Conservation (phyloP, 2,113 vertebrate genomes). For the Thinocorus orbignyianus region DNA sequence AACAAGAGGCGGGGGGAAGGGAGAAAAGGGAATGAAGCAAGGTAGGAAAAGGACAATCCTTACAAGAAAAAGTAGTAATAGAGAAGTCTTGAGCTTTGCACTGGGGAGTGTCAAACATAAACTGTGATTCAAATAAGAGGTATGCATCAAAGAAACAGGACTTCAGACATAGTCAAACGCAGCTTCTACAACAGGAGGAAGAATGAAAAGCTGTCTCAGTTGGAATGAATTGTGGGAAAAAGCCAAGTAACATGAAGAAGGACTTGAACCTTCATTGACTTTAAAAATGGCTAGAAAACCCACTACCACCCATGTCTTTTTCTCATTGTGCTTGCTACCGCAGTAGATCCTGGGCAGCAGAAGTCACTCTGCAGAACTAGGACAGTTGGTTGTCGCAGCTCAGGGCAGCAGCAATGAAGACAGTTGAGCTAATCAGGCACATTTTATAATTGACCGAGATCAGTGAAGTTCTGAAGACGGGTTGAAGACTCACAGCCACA, state of each 20-base stretch:
- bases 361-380: neutral
- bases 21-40: neutral
- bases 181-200: neutral
- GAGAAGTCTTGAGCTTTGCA: neutral
- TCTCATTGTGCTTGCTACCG: neutral
- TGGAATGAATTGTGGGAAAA: neutral
- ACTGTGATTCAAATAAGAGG: neutral
- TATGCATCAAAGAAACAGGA: neutral
- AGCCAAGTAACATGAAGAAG: neutral
- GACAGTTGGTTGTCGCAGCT: neutral
- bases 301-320: neutral
- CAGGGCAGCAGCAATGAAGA: neutral
- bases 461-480: neutral
- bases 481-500: neutral
- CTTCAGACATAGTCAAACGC: neutral
- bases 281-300: neutral
- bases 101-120: neutral
- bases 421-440: neutral
- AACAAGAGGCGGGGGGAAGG: neutral
- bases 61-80: neutral
- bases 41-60: neutral
- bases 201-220: neutral
- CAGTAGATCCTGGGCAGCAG: neutral
- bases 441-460: neutral
- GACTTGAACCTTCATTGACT: neutral